Conservation (phyloP, 2,113 vertebrate species). For the Cranoglanis bouderius region DNA sequence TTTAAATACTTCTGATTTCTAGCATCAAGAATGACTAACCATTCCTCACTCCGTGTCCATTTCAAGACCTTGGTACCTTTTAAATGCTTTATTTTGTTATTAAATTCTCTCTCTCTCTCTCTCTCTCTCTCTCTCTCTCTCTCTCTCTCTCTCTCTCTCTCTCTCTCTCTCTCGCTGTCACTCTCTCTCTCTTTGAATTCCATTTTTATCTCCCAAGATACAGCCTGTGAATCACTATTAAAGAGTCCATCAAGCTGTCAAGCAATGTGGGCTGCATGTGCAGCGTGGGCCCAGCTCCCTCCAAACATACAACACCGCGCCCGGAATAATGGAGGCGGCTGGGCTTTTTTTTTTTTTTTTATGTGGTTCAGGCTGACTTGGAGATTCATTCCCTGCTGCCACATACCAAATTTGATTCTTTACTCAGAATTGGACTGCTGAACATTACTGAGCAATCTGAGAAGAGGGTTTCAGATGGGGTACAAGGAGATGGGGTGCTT, state of each 20-base stretch:
- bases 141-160: slow-evolving; percentile 33
- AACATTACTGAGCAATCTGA: slow-evolving; percentile 57
- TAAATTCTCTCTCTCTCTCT: slow-evolving; percentile 60
- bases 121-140: slow-evolving; percentile 64
- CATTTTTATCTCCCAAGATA: slow-evolving; percentile 78
- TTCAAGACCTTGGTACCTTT: slow-evolving; percentile 64
- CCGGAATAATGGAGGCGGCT: slow-evolving; percentile 70
- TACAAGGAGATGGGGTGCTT: slow-evolving; percentile 33
- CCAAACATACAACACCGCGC: slow-evolving; percentile 71
- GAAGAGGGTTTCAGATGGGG: slow-evolving; percentile 27
- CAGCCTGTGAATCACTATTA: slow-evolving; percentile 78
- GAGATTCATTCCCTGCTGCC: slow-evolving; percentile 64
- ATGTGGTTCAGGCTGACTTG: slow-evolving; percentile 30
- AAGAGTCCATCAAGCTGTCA: slow-evolving; percentile 77
- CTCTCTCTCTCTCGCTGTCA: slow-evolving; percentile 59
- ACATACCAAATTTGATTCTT: slow-evolving; percentile 67
- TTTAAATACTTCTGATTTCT: not conserved
- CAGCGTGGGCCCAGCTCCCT: slow-evolving; percentile 63
- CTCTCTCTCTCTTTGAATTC: slow-evolving; percentile 69
- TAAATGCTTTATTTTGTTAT: slow-evolving; percentile 75
- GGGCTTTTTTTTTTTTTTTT: slow-evolving; percentile 61
- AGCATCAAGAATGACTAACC: not conserved
- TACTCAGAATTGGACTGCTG: slow-evolving; percentile 52
- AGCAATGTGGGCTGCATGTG: slow-evolving; percentile 72
- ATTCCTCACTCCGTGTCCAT: slow-evolving; percentile 51